Evolutionary conservation across 2,888 invertebrate species (phyloP).

Genomic region (Catocala fraxini): DNA sequence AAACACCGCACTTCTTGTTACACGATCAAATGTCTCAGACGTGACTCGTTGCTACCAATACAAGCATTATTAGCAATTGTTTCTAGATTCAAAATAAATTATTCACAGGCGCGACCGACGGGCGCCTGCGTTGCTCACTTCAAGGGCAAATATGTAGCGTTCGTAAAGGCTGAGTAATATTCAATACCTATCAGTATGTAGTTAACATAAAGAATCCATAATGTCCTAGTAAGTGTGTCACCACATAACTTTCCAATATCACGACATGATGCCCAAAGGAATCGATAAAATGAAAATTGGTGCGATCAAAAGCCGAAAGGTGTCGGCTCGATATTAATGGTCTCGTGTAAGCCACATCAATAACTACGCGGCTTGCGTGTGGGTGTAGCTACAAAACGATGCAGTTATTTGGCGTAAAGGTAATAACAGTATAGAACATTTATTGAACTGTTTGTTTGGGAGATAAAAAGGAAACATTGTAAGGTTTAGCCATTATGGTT

Average conservation of each 20-base stretch:
- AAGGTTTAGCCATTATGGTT: conserved; percentile 27
- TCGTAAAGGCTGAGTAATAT: conserved; percentile 51
- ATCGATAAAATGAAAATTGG: conserved; percentile 49
- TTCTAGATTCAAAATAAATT: conserved; percentile 79
- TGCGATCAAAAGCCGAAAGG: conserved; percentile 51
- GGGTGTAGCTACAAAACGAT: conserved; percentile 45
- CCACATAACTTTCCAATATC: conserved; percentile 30
- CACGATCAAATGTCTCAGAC: conserved; percentile 83
- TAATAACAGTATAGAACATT: conserved; percentile 37
- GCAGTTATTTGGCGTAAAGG: conserved; percentile 49
- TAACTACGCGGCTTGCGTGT: conserved; percentile 50
- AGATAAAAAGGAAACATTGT: conserved; percentile 21
- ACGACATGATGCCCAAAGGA: conserved; percentile 24
- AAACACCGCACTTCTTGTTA: conserved; percentile 80
- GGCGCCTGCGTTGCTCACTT: conserved; percentile 64
- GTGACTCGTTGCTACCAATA: conserved; percentile 79
- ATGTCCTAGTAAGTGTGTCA: conserved; percentile 13
- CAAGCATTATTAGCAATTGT: conserved; percentile 80
- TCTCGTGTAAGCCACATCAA: conserved; percentile 53
- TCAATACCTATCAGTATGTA: conserved; percentile 28
- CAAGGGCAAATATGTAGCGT: conserved; percentile 62
- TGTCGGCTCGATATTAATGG: conserved; percentile 57
- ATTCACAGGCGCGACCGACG: conserved; percentile 73
- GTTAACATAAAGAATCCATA: conserved; percentile 15
- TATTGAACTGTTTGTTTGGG: conserved; percentile 40